Conservation (phyloP, 2,888 invertebrate genomes). For the Stenurella melanura region DNA sequence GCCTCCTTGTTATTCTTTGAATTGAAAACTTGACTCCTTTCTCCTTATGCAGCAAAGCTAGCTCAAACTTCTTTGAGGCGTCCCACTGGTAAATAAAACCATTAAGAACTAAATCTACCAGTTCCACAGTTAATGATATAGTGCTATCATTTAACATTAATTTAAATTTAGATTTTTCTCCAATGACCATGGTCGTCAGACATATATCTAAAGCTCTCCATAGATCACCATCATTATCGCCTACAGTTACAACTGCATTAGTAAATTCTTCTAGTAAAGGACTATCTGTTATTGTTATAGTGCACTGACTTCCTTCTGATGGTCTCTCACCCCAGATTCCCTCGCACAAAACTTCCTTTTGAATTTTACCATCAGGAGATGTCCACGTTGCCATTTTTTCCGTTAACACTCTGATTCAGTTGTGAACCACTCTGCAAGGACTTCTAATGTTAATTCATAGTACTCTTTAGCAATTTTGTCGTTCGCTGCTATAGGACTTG, state of each 20-base stretch:
- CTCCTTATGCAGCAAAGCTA: slow-evolving; percentile 73
- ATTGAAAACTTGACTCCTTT: slow-evolving; percentile 80
- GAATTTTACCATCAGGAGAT: slow-evolving; percentile 68
- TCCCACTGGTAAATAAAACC: slow-evolving; percentile 72
- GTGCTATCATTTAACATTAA: slow-evolving; percentile 67
- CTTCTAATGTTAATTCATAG: slow-evolving; percentile 67
- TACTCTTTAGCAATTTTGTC: slow-evolving; percentile 66
- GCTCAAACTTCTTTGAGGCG: slow-evolving; percentile 70
- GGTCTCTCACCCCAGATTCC: slow-evolving; percentile 69
- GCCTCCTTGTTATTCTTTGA: slow-evolving; percentile 77
- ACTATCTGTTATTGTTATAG: slow-evolving; percentile 63
- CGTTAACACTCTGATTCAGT: slow-evolving; percentile 69
- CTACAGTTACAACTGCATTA: slow-evolving; percentile 66
- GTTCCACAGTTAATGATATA: slow-evolving; percentile 69
- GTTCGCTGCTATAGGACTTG: slow-evolving; percentile 66
- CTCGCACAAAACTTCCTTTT: slow-evolving; percentile 63
- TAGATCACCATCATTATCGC: slow-evolving; percentile 72
- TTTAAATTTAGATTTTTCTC: slow-evolving; percentile 73
- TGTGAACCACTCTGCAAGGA: slow-evolving; percentile 65
- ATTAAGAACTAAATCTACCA: slow-evolving; percentile 70
- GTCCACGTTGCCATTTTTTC: slow-evolving; percentile 57
- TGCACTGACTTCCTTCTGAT: slow-evolving; percentile 68
- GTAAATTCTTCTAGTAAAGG: slow-evolving; percentile 56
- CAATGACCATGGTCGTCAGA: slow-evolving; percentile 73
- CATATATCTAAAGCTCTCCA: slow-evolving; percentile 74